Evolutionary conservation across 2,113 vertebrate species (phyloP).

Genomic region (Tetraodon nigroviridis): DNA sequence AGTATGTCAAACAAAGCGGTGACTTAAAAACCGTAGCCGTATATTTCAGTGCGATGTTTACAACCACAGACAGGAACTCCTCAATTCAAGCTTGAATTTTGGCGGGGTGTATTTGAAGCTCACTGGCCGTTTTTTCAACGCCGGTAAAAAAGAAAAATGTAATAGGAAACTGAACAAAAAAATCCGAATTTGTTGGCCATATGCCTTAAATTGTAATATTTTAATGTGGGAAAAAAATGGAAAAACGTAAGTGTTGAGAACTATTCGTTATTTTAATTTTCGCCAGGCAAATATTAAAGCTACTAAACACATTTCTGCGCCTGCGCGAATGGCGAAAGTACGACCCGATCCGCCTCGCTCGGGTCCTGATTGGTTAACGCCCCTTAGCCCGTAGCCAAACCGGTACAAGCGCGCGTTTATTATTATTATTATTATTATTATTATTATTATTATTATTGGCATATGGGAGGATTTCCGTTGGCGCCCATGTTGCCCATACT

Average conservation of each 20-base stretch:
- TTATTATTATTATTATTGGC: too few relatives aligned
- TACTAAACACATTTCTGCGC: neutral
- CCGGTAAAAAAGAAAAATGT: constrained; percentile 1
- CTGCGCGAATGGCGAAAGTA: neutral
- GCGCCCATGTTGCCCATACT: too few relatives aligned
- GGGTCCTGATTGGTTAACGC: too few relatives aligned
- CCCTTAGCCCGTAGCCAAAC: too few relatives aligned
- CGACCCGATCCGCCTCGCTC: too few relatives aligned
- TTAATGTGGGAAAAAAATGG: neutral
- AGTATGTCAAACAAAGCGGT: neutral
- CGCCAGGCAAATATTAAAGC: neutral
- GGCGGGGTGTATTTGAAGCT: constrained; percentile 60
- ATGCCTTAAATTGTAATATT: neutral
- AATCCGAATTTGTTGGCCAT: fast-evolving
- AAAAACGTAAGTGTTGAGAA: neutral
- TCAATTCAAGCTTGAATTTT: constrained; percentile 68
- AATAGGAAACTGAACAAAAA: neutral
- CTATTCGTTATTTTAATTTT: neutral
- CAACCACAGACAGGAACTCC: constrained; percentile 8
- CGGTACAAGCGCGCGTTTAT: too few relatives aligned
- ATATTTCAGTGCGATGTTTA: constrained; percentile 15
- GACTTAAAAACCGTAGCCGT: neutral
- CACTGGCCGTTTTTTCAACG: neutral
- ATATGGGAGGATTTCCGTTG: too few relatives aligned
- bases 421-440: too few relatives aligned